Percentiles rank a stretch among this genome's conserved stretches.
These are phyloP conservation scores for Ooceraea biroi DNA, from an alignment of 1,140 invertebrate genomes.

Conservation along the genomic window DNA sequence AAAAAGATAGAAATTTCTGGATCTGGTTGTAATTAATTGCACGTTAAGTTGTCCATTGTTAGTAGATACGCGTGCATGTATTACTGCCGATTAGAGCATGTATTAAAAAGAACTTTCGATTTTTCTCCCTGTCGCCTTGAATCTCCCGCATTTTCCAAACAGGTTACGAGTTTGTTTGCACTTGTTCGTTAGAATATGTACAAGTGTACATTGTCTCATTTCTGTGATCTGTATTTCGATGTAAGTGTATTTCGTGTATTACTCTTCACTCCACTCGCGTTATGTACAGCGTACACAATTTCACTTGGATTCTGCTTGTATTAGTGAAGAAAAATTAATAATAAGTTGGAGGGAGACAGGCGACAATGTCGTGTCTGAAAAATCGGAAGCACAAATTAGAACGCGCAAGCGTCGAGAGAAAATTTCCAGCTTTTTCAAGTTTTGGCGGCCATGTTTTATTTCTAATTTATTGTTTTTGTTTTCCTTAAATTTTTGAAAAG, in stretches of 20 bases:
- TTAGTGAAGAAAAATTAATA: background rate
- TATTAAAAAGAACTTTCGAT: slow-evolving; percentile 78
- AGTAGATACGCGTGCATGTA: slow-evolving; percentile 74
- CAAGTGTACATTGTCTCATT: background rate
- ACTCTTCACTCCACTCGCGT: too few species aligned
- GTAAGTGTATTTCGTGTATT: too few species aligned
- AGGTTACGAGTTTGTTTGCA: background rate
- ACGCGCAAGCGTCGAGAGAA: slow-evolving; percentile 74
- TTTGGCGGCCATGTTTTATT: slow-evolving; percentile 75
- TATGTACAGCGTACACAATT: background rate
- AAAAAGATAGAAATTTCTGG: slow-evolving; percentile 85
- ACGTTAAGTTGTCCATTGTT: slow-evolving; percentile 75
- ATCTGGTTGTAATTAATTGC: slow-evolving; percentile 70
- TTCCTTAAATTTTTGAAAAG: slow-evolving; percentile 29
- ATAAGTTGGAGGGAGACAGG: slow-evolving; percentile 9
- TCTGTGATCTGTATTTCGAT: too few species aligned
- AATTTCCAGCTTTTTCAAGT: slow-evolving; percentile 86
- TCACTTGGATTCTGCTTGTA: background rate
- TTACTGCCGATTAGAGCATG: slow-evolving; percentile 73
- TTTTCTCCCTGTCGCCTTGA: slow-evolving; percentile 69
- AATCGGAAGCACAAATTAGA: slow-evolving; percentile 77
- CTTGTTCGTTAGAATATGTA: background rate
- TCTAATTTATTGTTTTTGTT: slow-evolving; percentile 44
- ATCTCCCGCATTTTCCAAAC: slow-evolving; percentile 9
- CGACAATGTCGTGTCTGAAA: slow-evolving; percentile 62